Percentiles rank a stretch among this genome's conserved stretches.
Conservation (phyloP, 2,113 vertebrate species). For the Microtus montanus region DNA sequence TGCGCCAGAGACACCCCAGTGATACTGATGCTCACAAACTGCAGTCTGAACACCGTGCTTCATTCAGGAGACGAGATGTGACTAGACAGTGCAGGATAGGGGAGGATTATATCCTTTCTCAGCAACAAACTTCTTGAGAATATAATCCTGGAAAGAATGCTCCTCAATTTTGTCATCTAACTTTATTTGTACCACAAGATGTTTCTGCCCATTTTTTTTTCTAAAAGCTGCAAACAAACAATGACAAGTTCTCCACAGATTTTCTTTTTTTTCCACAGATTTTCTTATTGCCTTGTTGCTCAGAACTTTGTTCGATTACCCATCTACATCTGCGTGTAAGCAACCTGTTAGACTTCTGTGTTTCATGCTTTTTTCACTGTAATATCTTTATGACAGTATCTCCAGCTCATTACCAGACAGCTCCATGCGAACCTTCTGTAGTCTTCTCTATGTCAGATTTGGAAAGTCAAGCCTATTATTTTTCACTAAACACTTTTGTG, state of each 20-base stretch:
- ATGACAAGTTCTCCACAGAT: neutral
- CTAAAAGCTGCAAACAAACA: neutral
- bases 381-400: neutral
- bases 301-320: neutral
- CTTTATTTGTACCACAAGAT: neutral
- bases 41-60: neutral
- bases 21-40: neutral
- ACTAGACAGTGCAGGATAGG: too few relatives aligned
- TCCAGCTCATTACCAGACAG: neutral
- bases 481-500: neutral
- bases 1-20: neutral
- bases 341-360: neutral
- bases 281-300: too few relatives aligned
- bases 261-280: too few relatives aligned
- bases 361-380: neutral
- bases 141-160: neutral
- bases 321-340: neutral
- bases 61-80: neutral
- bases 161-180: neutral
- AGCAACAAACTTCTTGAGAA: neutral
- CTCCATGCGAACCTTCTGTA: neutral
- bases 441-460: neutral
- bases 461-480: neutral
- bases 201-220: neutral
- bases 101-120: neutral